A percentile compares a stretch with the other conserved stretches of the same genome.
Conservation (phyloP, 2,797 vertebrate genomes). For the Pogonophryne albipinna region DNA sequence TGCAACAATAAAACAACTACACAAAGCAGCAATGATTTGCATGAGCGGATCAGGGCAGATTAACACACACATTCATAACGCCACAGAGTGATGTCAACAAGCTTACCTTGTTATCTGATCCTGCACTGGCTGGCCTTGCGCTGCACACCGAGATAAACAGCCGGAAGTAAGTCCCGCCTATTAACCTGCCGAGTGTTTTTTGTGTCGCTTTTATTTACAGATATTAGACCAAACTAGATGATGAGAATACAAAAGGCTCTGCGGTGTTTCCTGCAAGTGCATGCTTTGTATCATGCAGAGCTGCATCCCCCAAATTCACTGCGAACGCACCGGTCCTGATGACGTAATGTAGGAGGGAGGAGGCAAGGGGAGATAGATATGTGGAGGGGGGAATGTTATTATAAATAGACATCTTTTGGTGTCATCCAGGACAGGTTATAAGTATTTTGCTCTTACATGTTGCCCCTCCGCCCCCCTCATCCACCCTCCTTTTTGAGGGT, state of each 20-base stretch:
- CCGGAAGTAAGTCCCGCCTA: conserved; percentile 77
- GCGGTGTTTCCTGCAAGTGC: conserved; percentile 19
- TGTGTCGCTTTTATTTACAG: not conserved
- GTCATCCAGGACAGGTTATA: conserved; percentile 16
- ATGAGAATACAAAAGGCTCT: conserved; percentile 3
- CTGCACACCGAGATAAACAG: conserved; percentile 65
- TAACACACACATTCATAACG: not conserved
- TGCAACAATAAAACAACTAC: conserved; percentile 30
- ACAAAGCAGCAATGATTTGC: not conserved
- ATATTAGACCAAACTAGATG: not conserved
- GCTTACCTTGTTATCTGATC: conserved; percentile 75
- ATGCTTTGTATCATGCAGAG: conserved; percentile 21
- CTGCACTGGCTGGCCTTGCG: conserved; percentile 40
- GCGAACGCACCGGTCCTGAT: conserved; percentile 47
- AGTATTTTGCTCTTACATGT: not conserved
- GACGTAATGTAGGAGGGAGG: conserved; percentile 69
- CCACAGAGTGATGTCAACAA: conserved; percentile 29
- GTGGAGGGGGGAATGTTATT: not conserved
- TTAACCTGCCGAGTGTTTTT: not conserved
- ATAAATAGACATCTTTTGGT: conserved; percentile 34
- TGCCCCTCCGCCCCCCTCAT: no score
- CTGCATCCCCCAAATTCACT: conserved; percentile 24
- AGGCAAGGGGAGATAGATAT: no score
- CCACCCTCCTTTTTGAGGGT: no score
- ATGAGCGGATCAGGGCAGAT: fast-evolving